A percentile compares a stretch with the other conserved stretches of the same genome.
Conservation (phyloP, 2,113 vertebrate genomes). For the Tapirus terrestris region DNA sequence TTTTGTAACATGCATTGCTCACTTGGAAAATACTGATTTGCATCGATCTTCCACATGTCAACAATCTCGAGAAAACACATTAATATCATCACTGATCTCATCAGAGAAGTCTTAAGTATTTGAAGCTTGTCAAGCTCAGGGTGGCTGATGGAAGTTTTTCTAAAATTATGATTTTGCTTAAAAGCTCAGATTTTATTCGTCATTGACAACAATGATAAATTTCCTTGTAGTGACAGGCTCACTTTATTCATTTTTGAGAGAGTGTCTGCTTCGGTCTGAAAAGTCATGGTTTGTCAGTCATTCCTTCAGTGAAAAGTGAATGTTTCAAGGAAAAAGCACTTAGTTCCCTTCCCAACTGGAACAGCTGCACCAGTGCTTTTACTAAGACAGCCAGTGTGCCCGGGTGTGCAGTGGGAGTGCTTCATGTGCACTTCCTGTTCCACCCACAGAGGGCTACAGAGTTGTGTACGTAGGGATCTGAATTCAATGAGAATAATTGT, state of each 20-base stretch:
- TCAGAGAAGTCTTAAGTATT: not conserved
- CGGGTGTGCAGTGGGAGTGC: accelerated
- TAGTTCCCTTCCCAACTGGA: accelerated
- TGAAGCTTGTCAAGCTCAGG: not conserved
- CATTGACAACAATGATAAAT: not conserved
- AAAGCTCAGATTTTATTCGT: not conserved
- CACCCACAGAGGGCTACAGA: accelerated
- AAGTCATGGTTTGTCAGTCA: not conserved
- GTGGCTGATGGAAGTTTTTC: not conserved
- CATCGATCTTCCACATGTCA: not conserved
- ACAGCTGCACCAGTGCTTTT: too few species aligned
- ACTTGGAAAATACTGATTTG: not conserved
- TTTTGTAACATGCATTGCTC: not conserved
- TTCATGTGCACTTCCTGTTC: not conserved
- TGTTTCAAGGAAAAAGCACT: not conserved
- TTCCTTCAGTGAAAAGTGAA: not conserved
- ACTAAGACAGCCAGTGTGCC: not conserved
- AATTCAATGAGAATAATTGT: too few species aligned
- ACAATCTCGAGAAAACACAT: accelerated
- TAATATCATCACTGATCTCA: not conserved
- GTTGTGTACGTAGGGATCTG: not conserved
- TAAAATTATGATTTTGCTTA: not conserved
- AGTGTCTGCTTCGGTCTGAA: not conserved
- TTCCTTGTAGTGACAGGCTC: not conserved
- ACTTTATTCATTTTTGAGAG: not conserved